Evolutionary conservation across 2,888 invertebrate genomes (phyloP).

Genomic region (Dicyrtomina minuta): DNA sequence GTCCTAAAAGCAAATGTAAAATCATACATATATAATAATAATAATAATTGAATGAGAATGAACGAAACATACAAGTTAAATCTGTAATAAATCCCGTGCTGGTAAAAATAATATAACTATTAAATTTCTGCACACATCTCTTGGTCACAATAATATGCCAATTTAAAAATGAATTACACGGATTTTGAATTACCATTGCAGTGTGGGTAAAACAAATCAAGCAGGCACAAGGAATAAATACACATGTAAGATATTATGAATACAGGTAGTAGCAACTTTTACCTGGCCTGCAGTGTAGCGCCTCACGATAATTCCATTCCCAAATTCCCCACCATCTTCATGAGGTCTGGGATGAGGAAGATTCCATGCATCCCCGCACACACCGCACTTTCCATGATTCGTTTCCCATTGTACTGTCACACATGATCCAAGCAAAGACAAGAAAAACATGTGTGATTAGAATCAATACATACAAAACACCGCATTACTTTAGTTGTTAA

Average conservation of each 20-base stretch:
- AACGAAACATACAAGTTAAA: no score
- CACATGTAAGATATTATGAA: no score
- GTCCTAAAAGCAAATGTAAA: conserved; percentile 61
- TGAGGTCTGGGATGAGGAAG: conserved; percentile 74
- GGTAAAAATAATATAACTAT: no score
- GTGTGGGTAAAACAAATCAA: no score
- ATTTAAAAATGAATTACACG: no score
- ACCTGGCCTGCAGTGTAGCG: conserved; percentile 83
- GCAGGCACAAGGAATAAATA: no score
- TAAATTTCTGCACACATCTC: no score
- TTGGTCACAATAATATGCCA: no score
- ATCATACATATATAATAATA: neutral
- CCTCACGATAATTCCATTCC: conserved; percentile 78
- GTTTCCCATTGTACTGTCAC: conserved; percentile 12
- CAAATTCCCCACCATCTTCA: conserved; percentile 83
- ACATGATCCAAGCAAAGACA: neutral
- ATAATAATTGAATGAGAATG: no score
- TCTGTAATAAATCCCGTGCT: no score
- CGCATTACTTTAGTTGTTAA: no score
- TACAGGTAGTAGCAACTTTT: conserved; percentile 25
- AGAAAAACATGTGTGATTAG: neutral
- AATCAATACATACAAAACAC: neutral
- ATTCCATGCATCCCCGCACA: conserved; percentile 74
- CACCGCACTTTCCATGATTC: conserved; percentile 8
- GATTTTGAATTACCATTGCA: no score